Base-by-base conservation (phyloP, 2,888 invertebrate species). In the Sturmia bella region DNA sequence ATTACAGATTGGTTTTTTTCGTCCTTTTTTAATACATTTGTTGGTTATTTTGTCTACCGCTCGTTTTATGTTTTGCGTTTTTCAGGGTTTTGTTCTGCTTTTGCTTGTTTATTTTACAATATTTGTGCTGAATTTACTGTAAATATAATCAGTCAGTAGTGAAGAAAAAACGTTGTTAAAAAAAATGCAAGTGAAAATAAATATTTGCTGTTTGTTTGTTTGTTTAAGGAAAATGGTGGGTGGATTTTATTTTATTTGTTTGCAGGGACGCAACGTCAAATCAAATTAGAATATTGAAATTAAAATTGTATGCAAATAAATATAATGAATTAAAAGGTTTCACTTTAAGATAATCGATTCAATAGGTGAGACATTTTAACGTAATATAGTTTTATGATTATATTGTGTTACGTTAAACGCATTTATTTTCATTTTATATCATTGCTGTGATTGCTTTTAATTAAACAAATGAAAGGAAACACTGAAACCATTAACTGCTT, bases 121-220 rank as follows among this genome's bases (percentile, higher is more conserved):
- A 78, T 72, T 78, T 72, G 78, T 52, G 70, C 72, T 72, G 72
- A 78, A 72, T 70, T 78, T 43, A 78, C 72, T 72, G 72, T 59
- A 66, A 78, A 78, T 66, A 78, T 57, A 72, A 78, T 78, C 64
- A 78, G 64, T 21, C 56, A 78, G 66, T 15, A 66, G 43, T 11
- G 39, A 6, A 43, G 54, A 76, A 52, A 56, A 69, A 69, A 59
- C 50, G 27, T 9, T 15, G 15, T 4, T 52, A 32, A 48, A 64
- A 74, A 32, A 32, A 50, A 11, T 27, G 11, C 48, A 63, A 54
- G 12, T 37, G 1, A 32, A 74, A 56, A 27, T 32, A 74, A 66
- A 37, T 56, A 56, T 56, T 56, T 74, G 48, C 48, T 56, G 56
- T 77, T 45, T 63, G 48, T 70, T 45, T 63, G 48, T 70, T 70